Evolutionary conservation across 2,888 invertebrate species (phyloP), one percentile per base, ranked within the genome.

Genomic region (Trimorus sp.): DNA sequence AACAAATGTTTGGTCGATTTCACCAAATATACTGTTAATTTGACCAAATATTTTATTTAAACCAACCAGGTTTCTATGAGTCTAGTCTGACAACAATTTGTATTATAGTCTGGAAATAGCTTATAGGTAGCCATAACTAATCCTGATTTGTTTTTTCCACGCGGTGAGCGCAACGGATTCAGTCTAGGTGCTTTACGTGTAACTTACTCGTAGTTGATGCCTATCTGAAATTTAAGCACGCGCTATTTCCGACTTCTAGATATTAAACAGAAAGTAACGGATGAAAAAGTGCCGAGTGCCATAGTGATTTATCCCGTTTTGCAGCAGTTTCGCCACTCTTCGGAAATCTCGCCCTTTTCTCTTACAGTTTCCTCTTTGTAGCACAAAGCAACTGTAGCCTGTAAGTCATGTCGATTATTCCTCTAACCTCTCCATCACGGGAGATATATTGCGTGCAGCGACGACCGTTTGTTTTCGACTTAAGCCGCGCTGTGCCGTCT

Each of bases 151-250:
- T n/a, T n/a, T n/a, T n/a, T n/a, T n/a, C n/a, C n/a, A n/a, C 76
- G 69, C 84, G 79, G 83, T 82, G 26, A 4, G 88, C 86, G 74
- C 84, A 87, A 85, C 82, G 15, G 60, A 59, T 82, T 78, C 85
- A 84, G 84, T 79, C 80, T 88, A 88, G 86, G 76, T 79, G 88
- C 88, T 88, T 88, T 88, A 76, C 78, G 79, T 88, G 88, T 87
- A 75, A 83, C 40, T 81, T 69, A 26, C 63, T 76, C 26, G 54
- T 73, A 77, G 16, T 58, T 62, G 6, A 65, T 12, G 53, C 53
- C 68, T 59, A 79, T 74, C 63, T 45, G 9, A 62, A 62, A 62
- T 9, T 48, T 48, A 69, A 74, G 37, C 26, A 26, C 26, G 26
- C 26, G 26, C 26, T 26, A 26, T 26, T 74, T 62, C 49, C 62